A percentile compares a stretch with the other conserved stretches of the same genome.
Conservation (phyloP, 1,140 invertebrate genomes). For the Papilio xuthus region DNA sequence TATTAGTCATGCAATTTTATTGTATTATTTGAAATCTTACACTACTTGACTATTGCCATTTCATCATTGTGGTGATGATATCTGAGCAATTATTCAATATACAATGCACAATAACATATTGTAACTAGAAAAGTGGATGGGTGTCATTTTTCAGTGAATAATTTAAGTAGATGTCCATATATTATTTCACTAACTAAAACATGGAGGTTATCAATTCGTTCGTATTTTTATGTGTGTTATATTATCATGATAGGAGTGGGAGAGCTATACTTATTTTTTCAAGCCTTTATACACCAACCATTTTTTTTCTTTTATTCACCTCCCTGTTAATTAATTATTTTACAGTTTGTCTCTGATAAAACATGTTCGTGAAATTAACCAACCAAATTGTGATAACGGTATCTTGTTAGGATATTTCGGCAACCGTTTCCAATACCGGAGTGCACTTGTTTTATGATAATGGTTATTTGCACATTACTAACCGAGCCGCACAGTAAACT, state of each 20-base stretch:
- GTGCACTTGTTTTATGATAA: slow-evolving; percentile 26
- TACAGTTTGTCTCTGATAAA: not conserved
- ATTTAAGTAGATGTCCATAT: not conserved
- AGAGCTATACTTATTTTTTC: not conserved
- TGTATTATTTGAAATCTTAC: not conserved
- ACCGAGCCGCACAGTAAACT: slow-evolving; percentile 5
- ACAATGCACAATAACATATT: slow-evolving; percentile 7
- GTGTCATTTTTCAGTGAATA: not conserved
- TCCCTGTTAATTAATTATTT: not conserved
- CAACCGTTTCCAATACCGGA: slow-evolving; percentile 6
- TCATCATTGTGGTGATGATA: not conserved
- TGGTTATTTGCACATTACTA: slow-evolving; percentile 27
- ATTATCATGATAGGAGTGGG: not conserved
- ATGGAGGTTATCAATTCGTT: no score
- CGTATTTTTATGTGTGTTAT: not conserved
- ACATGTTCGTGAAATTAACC: not conserved
- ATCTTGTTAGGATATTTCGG: slow-evolving; percentile 2
- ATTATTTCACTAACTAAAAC: not conserved
- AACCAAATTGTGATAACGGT: not conserved
- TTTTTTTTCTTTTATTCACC: not conserved
- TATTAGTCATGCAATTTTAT: no score
- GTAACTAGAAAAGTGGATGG: not conserved
- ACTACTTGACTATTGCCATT: not conserved
- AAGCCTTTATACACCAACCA: not conserved
- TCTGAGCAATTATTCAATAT: not conserved